phyloP scores from a whole-genome alignment of 2,113 vertebrate species.

The Neoarius graeffei region DNA sequence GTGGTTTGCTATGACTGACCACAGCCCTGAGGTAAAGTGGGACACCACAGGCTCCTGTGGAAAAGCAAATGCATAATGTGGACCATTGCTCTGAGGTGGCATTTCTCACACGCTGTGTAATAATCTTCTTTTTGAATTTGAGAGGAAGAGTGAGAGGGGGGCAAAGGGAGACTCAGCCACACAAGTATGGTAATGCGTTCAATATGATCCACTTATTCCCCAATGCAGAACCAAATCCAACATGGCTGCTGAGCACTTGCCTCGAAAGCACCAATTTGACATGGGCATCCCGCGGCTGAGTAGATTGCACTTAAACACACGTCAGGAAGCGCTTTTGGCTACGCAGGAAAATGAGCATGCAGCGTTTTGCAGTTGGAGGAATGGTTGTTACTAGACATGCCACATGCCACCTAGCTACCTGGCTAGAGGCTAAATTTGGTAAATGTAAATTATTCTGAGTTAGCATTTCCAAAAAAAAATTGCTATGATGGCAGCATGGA shows the following conservation, averaged over 20 bases:
- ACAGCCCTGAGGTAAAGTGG: constrained; percentile 44
- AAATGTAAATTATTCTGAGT: constrained; percentile 66
- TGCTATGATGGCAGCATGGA: constrained; percentile 63
- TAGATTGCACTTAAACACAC: constrained; percentile 49
- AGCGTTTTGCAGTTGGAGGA: constrained; percentile 45
- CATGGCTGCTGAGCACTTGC: constrained; percentile 49
- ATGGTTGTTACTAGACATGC: constrained; percentile 39
- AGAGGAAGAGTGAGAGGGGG: constrained; percentile 42
- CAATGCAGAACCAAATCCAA: constrained; percentile 58
- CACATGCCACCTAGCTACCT: constrained; percentile 18
- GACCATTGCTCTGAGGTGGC: constrained; percentile 56
- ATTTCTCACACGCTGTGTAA: constrained; percentile 57
- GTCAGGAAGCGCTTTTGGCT: constrained; percentile 50
- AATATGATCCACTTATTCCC: constrained; percentile 58
- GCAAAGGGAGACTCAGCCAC: constrained; percentile 42
- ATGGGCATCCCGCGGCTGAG: constrained; percentile 44
- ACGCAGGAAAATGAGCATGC: constrained; percentile 45
- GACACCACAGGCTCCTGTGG: constrained; percentile 34
- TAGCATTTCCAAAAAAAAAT: background rate
- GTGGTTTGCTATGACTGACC: constrained; percentile 34
- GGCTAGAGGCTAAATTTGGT: constrained; percentile 14
- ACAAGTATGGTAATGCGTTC: constrained; percentile 56
- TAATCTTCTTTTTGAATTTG: constrained; percentile 61
- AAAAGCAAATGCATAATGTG: constrained; percentile 50
- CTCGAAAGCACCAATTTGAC: constrained; percentile 59